Conservation (phyloP, 2,113 vertebrate genomes). For the Heterocephalus glaber region DNA sequence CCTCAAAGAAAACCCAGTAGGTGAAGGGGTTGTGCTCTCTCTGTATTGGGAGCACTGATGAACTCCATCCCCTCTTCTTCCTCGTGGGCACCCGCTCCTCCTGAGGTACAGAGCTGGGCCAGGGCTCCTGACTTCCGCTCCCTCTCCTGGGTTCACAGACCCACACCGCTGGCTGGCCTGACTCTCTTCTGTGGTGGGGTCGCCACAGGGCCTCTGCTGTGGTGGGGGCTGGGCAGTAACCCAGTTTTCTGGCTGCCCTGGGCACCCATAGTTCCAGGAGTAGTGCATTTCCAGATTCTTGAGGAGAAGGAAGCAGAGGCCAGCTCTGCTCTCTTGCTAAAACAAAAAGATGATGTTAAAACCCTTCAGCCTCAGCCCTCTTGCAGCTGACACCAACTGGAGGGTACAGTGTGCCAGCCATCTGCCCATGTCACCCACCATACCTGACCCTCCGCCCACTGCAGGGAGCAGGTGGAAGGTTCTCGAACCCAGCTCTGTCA, state of each 20-base stretch:
- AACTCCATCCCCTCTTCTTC: neutral
- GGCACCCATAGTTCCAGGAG: neutral
- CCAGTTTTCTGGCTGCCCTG: neutral
- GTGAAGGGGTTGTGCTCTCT: neutral
- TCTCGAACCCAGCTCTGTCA: neutral
- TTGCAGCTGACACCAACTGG: too few species aligned
- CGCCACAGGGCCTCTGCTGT: neutral
- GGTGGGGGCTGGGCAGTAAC: neutral
- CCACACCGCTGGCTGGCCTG: too few species aligned
- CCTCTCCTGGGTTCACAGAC: neutral
- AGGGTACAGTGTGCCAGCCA: neutral
- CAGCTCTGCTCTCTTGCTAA: neutral
- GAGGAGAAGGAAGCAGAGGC: neutral
- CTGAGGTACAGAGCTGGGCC: rapidly evolving
- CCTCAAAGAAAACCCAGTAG: neutral
- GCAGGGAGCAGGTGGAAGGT: neutral
- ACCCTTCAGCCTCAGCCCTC: too few species aligned
- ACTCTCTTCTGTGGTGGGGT: too few species aligned
- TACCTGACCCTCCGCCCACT: neutral
- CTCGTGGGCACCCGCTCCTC: too few species aligned
- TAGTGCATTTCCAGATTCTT: neutral
- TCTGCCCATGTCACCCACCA: rapidly evolving
- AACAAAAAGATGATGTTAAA: neutral
- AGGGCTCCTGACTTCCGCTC: neutral
- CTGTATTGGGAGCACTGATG: neutral